Base-by-base conservation (phyloP, 2,113 vertebrate genomes). In the Oncorhynchus mykiss region DNA sequence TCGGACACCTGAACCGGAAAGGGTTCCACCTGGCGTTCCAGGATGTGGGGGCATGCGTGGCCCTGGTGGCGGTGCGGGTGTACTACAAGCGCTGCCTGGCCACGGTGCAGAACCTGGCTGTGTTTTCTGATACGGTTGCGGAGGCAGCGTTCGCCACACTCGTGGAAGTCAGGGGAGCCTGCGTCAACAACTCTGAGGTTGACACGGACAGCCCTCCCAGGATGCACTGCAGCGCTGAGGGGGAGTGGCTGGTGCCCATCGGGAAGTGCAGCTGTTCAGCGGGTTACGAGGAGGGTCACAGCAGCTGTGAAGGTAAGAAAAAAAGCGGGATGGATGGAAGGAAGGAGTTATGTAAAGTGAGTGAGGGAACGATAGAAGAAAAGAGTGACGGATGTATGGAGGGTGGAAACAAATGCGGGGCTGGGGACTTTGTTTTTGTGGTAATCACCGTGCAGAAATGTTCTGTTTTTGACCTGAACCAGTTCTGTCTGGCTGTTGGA, bases 1-100 rank as follows among this genome's bases (percentile, higher is more conserved):
- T 99, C 0, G 96, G 96, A 3, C 97, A 96, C 70, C 94, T 99
- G 65, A 96, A 93, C 92, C 94, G 96, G 27, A 92, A 89, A 25
- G 97, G 97, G 75, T 98, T 99, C 90, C 96, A 98, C 87, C 90
- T 99, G 91, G 96, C 95, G 12, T 99, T 99, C 91, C 97, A 99
- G 93, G 97, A 99, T 0, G 95, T 99, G 20, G 97, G 97, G 0
- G 97, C 97, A 9, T 98, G 97, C 0, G 97, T 99, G 77, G 97
- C 97, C 0, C 91, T 99, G 62, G 97, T 99, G 66, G 97, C 97
- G 0, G 97, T 99, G 73, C 88, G 96, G 1, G 96, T 99, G 34
- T 99, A 98, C 90, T 99, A 98, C 93, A 98, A 98, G 85, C 96
- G 95, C 74, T 99, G 97, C 80, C 94, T 95, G 0, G 90, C 91